Evolutionary conservation across 2,113 vertebrate species (phyloP).

Genomic region (Chaetura pelagica): DNA sequence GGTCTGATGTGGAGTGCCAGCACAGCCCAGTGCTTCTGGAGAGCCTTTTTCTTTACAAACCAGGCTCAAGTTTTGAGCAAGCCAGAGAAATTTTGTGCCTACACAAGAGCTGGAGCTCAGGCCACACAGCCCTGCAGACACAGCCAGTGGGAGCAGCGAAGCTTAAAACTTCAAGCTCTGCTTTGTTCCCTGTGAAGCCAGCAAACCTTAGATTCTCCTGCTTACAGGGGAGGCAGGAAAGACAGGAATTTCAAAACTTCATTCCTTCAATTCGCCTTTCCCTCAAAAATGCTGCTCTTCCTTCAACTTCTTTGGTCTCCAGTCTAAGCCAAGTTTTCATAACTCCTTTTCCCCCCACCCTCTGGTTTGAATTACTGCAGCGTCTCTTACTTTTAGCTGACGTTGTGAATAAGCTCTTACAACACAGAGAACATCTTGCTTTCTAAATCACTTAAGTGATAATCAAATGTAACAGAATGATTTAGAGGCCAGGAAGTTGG

Average conservation of each 20-base stretch:
- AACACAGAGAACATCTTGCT: slow-evolving; percentile 11
- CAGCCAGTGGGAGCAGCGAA: neutral
- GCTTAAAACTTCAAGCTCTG: slow-evolving; percentile 10
- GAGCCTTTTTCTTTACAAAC: neutral
- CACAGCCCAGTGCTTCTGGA: neutral
- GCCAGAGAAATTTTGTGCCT: neutral
- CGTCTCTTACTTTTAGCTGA: slow-evolving; percentile 65
- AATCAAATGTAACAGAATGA: slow-evolving; percentile 30
- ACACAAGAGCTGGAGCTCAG: neutral
- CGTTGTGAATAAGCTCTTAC: slow-evolving; percentile 17
- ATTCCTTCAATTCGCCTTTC: slow-evolving; percentile 59
- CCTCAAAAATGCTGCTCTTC: slow-evolving; percentile 73
- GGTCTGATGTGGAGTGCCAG: fast-evolving
- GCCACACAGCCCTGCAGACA: neutral
- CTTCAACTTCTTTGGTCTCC: slow-evolving; percentile 56
- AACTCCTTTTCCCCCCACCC: neutral
- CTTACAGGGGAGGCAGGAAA: slow-evolving; percentile 50
- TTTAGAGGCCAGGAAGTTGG: slow-evolving; percentile 40
- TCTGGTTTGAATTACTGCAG: slow-evolving; percentile 67
- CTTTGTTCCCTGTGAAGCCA: neutral
- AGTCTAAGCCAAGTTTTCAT: slow-evolving; percentile 61
- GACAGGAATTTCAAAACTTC: slow-evolving; percentile 71
- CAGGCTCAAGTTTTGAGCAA: neutral
- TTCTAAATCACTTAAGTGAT: slow-evolving; percentile 40
- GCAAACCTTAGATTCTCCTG: neutral